Evolutionary conservation across 2,113 vertebrate genomes (phyloP).

Genomic region (Xyrauchen texanus): DNA sequence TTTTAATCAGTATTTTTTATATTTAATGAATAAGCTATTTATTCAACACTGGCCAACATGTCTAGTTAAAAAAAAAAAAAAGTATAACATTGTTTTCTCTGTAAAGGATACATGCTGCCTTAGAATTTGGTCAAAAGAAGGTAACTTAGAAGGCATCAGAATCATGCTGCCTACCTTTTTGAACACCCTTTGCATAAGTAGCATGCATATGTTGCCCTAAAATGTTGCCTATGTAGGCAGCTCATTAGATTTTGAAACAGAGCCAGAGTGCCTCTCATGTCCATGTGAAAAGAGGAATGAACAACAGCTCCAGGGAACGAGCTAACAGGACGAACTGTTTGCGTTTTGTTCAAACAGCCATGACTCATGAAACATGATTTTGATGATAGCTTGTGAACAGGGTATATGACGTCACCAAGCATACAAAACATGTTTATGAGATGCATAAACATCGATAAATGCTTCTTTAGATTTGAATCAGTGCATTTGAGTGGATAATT

Average conservation of each 20-base stretch:
- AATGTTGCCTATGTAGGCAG: neutral
- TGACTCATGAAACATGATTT: neutral
- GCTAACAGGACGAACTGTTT: neutral
- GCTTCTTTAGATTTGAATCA: neutral
- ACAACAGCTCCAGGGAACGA: slow-evolving; percentile 2
- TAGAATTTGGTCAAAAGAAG: too few species aligned
- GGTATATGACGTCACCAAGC: neutral
- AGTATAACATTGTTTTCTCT: too few species aligned
- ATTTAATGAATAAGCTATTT: too few species aligned
- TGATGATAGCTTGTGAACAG: neutral
- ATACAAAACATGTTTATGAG: slow-evolving; percentile 32
- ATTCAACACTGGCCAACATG: too few species aligned
- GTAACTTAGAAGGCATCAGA: too few species aligned
- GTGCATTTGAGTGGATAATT: neutral
- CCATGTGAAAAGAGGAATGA: neutral
- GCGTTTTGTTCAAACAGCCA: neutral
- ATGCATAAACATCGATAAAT: slow-evolving; percentile 6
- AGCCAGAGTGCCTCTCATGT: neutral
- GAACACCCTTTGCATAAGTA: too few species aligned
- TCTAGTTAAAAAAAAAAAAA: too few species aligned
- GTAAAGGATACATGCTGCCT: too few species aligned
- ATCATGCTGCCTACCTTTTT: too few species aligned
- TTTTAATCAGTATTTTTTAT: too few species aligned
- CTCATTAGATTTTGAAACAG: neutral
- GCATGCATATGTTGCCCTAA: neutral